Conservation (phyloP, 2,113 vertebrate species). For the Brachyhypopomus gauderio region DNA sequence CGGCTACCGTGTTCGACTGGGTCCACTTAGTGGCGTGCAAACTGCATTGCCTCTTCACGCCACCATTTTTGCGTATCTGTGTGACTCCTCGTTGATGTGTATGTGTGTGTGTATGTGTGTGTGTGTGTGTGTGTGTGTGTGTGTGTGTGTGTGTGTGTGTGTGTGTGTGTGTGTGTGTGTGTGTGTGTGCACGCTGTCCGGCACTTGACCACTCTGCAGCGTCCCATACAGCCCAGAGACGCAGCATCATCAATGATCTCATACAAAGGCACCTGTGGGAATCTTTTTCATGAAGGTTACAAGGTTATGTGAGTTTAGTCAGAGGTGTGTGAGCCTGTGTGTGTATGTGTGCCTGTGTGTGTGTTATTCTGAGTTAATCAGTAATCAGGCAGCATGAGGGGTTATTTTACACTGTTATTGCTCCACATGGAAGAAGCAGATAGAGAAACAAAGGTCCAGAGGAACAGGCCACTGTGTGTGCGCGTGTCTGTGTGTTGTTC, state of each 20-base stretch:
- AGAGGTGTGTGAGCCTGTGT: constrained; percentile 22
- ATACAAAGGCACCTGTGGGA: background rate
- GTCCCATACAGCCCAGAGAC: background rate
- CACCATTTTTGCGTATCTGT: constrained; percentile 47
- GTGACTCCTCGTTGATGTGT: constrained; percentile 9
- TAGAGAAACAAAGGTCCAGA: constrained; percentile 47
- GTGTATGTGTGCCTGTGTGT: constrained; percentile 40
- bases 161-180: background rate
- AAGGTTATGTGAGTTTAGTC: background rate
- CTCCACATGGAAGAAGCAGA: constrained; percentile 51
- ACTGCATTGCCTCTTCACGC: background rate
- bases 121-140: constrained; percentile 44
- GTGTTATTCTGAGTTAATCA: constrained; percentile 17
- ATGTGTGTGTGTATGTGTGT: constrained; percentile 24
- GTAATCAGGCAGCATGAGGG: constrained; percentile 48
- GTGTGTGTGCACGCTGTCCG: background rate
- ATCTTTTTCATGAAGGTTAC: background rate
- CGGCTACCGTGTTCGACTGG: background rate
- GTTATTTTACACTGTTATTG: constrained; percentile 49
- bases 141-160: constrained; percentile 6
- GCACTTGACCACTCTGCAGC: background rate
- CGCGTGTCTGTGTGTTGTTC: constrained; percentile 10
- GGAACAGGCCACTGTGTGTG: constrained; percentile 15
- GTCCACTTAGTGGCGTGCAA: constrained; percentile 1
- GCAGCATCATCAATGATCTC: background rate